Evolutionary conservation across 2,797 vertebrate species (phyloP), one percentile per base, ranked within the genome.

Genomic region (Zenarchopterus dispar): DNA sequence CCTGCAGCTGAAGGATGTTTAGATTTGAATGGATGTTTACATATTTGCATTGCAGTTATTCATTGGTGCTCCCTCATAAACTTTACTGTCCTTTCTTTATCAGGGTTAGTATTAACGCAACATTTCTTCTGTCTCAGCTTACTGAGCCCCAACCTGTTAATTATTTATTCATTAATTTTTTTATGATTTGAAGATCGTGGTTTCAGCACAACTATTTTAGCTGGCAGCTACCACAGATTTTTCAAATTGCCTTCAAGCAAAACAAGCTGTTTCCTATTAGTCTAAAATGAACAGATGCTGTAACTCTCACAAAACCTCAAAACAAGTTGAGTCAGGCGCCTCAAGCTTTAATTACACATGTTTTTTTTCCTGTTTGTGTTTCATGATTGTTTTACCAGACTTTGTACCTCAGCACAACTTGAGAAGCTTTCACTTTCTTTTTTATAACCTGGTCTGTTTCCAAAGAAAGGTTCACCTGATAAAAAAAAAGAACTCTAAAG

Each of bases 261-360:
- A 69, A 77, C 62, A 78, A 72, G 59, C 68, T 74, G 77, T 75
- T 80, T 75, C 68, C 55, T 68, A 57, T 83, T 72, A 73, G 57
- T 56, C 60, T 64, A 6, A 71, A 63, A 75, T 5, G 39, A 80
- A 60, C 56, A 77, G 61, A 67, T 68, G 70, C 57, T 67, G 31
- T 59, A 39, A 47, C 36, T 68, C 56, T 70, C 54, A 15, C 54
- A 47, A 9, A 36, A 42, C 28, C 60, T 18, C 17, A 23, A 73
- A 46, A 22, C 47, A 33, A 57, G 16, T 58, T 44, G 41, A 80
- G 55, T 64, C 31, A 55, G 2, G 46, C 46, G 61, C 17, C 41
- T 65, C 15, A 60, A 68, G 54, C 44, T 22, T 46, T 61, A 72
- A 71, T 56, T 54, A 33, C 26, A 46, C 28, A 55, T 15, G 15